A percentile compares a stretch with the other conserved stretches of the same genome.
Evolutionary conservation across 2,888 invertebrate species (phyloP).

Genomic region (Oasisia sp.): DNA sequence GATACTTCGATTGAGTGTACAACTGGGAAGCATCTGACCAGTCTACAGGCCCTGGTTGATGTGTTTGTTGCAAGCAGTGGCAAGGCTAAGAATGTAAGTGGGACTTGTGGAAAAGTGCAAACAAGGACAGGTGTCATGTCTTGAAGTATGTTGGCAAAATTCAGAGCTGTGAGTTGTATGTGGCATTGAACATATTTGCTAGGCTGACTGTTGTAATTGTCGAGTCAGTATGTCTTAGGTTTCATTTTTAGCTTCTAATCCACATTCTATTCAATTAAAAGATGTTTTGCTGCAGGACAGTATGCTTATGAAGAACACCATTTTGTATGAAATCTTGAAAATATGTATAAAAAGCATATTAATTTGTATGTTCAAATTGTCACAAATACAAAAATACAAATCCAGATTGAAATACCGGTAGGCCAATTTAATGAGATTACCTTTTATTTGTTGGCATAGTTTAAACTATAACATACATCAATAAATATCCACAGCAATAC

Average conservation of each 20-base stretch:
- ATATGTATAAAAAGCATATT: too few species aligned
- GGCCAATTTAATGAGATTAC: too few species aligned
- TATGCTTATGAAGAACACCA: too few species aligned
- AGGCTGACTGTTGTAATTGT: not conserved
- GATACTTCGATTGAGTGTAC: constrained; percentile 17
- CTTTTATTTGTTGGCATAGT: too few species aligned
- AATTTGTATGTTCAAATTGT: too few species aligned
- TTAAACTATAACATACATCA: too few species aligned
- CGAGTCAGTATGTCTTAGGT: not conserved
- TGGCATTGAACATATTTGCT: not conserved
- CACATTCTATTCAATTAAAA: not conserved
- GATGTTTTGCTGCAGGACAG: too few species aligned
- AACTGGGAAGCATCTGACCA: constrained; percentile 3
- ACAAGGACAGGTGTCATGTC: not conserved
- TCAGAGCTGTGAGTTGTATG: not conserved
- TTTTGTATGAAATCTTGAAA: too few species aligned
- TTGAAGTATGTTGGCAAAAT: not conserved
- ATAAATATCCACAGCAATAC: too few species aligned
- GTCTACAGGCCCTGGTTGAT: not conserved
- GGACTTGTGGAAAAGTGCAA: not conserved
- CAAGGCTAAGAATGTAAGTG: constrained; percentile 17
- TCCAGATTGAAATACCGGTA: too few species aligned
- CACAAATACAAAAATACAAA: too few species aligned
- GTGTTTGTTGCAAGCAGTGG: not conserved
- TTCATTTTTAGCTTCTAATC: not conserved